Evolutionary conservation across 2,113 vertebrate genomes (phyloP).

Genomic region (Shinisaurus crocodilurus): DNA sequence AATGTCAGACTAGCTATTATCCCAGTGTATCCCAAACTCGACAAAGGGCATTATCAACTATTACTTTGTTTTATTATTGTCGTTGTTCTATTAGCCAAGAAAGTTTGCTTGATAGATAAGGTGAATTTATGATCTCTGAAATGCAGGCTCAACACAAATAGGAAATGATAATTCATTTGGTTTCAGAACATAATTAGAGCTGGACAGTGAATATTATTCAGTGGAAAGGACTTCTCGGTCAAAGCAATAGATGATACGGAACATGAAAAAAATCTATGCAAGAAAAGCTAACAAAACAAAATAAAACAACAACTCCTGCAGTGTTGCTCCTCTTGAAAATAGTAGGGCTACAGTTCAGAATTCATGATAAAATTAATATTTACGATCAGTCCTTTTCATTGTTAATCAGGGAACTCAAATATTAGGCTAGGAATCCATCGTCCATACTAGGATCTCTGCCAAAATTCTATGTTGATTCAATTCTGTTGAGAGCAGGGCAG

Average conservation of each 20-base stretch:
- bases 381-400: not conserved
- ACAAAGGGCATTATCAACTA: constrained; percentile 58
- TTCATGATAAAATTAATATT: not conserved
- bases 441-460: not conserved
- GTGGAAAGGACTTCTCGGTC: constrained; percentile 18
- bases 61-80: constrained; percentile 63
- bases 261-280: constrained; percentile 17
- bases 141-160: constrained; percentile 16
- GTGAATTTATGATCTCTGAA: constrained; percentile 29
- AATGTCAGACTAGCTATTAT: constrained; percentile 64
- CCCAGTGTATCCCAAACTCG: constrained; percentile 48
- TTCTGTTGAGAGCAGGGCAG: not conserved
- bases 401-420: not conserved
- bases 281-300: not conserved
- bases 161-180: constrained; percentile 37
- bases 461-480: not conserved
- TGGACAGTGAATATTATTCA: not conserved
- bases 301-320: not conserved
- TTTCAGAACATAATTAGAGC: constrained; percentile 4
- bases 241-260: not conserved
- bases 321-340: not conserved
- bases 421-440: not conserved
- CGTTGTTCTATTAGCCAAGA: constrained; percentile 52
- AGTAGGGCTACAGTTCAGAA: not conserved
- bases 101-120: constrained; percentile 47